These are phyloP conservation scores for Dione juno DNA, from an alignment of 2,888 invertebrate species.

Conservation along the genomic window DNA sequence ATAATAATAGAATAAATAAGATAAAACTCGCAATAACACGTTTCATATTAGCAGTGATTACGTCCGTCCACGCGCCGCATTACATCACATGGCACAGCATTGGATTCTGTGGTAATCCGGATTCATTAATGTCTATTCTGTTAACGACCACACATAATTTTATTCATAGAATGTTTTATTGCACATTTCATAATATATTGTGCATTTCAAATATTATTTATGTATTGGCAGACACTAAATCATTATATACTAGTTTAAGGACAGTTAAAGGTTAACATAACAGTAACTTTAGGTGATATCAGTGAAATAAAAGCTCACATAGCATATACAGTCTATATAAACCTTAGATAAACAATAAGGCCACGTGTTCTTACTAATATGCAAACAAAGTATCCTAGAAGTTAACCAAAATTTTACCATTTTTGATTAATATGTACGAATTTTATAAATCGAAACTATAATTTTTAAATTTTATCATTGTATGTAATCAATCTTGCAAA, in stretches of 20 bases:
- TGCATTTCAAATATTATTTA: neutral
- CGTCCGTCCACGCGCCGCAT: constrained; percentile 29
- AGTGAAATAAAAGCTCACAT: no score
- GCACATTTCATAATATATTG: neutral
- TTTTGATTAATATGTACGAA: no score
- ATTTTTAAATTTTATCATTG: no score
- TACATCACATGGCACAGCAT: constrained; percentile 23
- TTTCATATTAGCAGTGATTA: constrained; percentile 14
- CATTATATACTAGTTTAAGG: neutral
- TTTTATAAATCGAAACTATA: no score
- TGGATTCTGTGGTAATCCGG: constrained; percentile 26
- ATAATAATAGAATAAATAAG: neutral
- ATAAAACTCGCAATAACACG: constrained; percentile 18
- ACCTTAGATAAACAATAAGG: no score
- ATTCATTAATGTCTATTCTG: constrained; percentile 25
- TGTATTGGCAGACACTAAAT: neutral
- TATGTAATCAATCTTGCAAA: no score
- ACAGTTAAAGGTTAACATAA: neutral
- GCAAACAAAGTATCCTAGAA: no score
- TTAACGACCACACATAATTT: constrained; percentile 10
- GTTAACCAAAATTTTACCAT: no score
- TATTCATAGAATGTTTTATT: neutral
- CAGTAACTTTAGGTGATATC: neutral
- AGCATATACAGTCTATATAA: no score
- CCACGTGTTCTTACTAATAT: no score